Conservation (phyloP, 2,113 vertebrate species). For the Galeopterus variegatus region DNA sequence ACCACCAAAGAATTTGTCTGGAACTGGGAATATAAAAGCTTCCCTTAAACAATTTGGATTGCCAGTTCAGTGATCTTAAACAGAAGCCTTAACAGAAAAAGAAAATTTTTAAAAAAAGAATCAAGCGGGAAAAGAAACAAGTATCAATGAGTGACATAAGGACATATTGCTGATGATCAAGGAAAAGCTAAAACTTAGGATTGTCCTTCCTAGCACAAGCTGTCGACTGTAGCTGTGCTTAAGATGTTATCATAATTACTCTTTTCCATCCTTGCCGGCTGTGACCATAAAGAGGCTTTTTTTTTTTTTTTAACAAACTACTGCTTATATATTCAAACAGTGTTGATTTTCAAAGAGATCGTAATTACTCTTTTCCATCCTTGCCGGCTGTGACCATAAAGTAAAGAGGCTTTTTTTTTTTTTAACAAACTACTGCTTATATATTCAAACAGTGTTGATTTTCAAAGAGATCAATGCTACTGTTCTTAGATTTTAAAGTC, state of each 20-base stretch:
- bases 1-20: constrained; percentile 2
- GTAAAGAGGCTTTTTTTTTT: constrained; percentile 23
- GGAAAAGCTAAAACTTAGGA: not conserved
- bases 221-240: not conserved
- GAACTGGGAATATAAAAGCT: not conserved
- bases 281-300: not conserved
- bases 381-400: constrained; percentile 1
- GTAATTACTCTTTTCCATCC: not conserved
- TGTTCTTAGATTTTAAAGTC: constrained; percentile 48
- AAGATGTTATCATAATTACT: not conserved
- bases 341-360: constrained; percentile 62
- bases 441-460: constrained; percentile 43
- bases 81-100: constrained; percentile 15
- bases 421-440: constrained; percentile 10
- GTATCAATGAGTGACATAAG: not conserved
- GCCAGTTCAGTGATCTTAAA: not conserved
- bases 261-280: not conserved
- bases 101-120: not conserved
- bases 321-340: constrained; percentile 23
- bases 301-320: constrained; percentile 44
- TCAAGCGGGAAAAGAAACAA: constrained; percentile 18
- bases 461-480: constrained; percentile 55
- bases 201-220: not conserved
- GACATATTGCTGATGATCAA: not conserved
- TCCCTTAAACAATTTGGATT: not conserved